These are phyloP conservation scores for Selenia dentaria DNA, from an alignment of 2,888 invertebrate genomes.

Conservation along the genomic window DNA sequence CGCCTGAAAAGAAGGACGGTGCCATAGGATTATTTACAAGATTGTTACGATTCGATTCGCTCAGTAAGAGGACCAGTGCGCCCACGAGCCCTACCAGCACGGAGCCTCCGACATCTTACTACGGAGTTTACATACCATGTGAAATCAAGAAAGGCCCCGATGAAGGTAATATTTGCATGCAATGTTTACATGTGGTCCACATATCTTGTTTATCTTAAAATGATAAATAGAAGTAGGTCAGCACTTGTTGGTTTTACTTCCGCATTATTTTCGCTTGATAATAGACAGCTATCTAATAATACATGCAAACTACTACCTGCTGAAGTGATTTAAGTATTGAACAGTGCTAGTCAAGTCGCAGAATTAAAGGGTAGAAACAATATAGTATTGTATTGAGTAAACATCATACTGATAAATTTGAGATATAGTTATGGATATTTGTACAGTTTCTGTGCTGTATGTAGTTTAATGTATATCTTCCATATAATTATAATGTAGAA, in stretches of 20 bases:
- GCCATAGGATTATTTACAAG: slow-evolving; percentile 70
- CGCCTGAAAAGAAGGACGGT: slow-evolving; percentile 68
- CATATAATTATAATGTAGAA: too few species aligned
- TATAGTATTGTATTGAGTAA: too few species aligned
- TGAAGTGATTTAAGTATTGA: too few species aligned
- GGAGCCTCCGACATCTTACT: slow-evolving; percentile 66
- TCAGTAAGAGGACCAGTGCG: slow-evolving; percentile 54
- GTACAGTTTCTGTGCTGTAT: too few species aligned
- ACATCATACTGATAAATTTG: too few species aligned
- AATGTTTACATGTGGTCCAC: slow-evolving; percentile 13
- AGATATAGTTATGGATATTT: too few species aligned
- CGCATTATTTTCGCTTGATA: slow-evolving; percentile 14
- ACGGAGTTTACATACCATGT: slow-evolving; percentile 82
- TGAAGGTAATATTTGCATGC: slow-evolving; percentile 60
- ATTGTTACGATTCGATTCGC: slow-evolving; percentile 64
- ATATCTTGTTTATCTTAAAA: slow-evolving; percentile 24
- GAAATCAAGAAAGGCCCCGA: slow-evolving; percentile 79
- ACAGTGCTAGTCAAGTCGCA: too few species aligned
- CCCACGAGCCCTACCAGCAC: slow-evolving; percentile 56
- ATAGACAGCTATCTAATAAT: too few species aligned
- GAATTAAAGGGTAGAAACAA: too few species aligned
- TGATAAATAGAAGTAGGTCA: slow-evolving; percentile 39
- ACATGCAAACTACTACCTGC: too few species aligned
- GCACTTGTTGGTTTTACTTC: slow-evolving; percentile 21
- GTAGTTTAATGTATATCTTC: too few species aligned